Evolutionary conservation across 2,888 invertebrate genomes (phyloP), one percentile per base, ranked within the genome.

Genomic region (Dolichopus griseipennis): DNA sequence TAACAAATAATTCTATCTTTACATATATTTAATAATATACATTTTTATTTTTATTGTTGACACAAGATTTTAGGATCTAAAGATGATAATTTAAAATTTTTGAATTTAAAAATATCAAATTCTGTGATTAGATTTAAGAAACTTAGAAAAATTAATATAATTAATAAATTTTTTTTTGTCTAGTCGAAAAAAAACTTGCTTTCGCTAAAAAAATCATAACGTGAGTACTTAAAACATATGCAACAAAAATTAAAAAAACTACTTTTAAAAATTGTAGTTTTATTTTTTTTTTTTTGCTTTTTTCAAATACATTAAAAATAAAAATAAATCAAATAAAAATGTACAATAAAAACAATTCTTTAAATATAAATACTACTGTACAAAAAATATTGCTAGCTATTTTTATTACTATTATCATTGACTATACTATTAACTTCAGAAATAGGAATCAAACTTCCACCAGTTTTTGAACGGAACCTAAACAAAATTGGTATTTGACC

Each of bases 401-500:
- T 52, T n/a, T 52, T n/a, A 15, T 52, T 52, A 4, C 3, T 27
- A 52, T 18, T 52, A 15, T 52, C 6, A 52, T 18, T n/a, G 6
- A 2, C 6, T 18, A 52, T 52, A n/a, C 6, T 61, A 52, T 69
- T 22, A 61, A 21, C 10, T 18, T 64, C 9, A 20, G 33, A 4
- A 20, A 72, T 67, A 65, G 72, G 69, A 43, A 72, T 68, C 10
- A 73, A 34, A 65, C 71, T 71, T 22, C 71, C 67, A 9, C 70
- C 72, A 43, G 71, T 66, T 62, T 88, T 87, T 6, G 91, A 87
- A 72, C 84, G 85, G 37, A 95, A 84, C 61, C 89, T 91, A 77
- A 97, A 97, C 70, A 96, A 86, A 64, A 97, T 87, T n/a, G 94
- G 91, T 74, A 93, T 86, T 70, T 85, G 83, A 66, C 86, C 85